A percentile compares a stretch with the other conserved stretches of the same genome.
Evolutionary conservation across 2,888 invertebrate species (phyloP).

Genomic region (Neoscelio sp.): DNA sequence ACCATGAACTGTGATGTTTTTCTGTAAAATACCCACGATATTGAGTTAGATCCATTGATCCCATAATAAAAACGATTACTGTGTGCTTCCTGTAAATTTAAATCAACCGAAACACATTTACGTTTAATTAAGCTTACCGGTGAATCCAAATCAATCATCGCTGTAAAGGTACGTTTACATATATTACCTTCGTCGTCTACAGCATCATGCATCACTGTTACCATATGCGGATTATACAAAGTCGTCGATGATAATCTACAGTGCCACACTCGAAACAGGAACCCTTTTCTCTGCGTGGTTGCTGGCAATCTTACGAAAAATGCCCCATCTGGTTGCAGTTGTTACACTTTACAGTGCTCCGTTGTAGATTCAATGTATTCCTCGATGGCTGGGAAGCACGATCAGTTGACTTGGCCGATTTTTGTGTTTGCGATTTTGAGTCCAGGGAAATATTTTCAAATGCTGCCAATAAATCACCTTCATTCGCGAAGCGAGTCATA

Average conservation of each 20-base stretch:
- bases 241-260: neutral
- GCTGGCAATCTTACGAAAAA: neutral
- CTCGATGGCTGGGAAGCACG: neutral
- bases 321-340: constrained; percentile 39
- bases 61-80: constrained; percentile 12
- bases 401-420: neutral
- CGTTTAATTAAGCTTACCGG: constrained; percentile 36
- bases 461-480: constrained; percentile 2
- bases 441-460: constrained; percentile 15
- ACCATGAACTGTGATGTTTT: neutral
- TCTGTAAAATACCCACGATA: constrained; percentile 15
- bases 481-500: constrained; percentile 32
- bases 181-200: constrained; percentile 10
- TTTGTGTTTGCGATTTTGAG: neutral
- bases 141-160: constrained; percentile 29
- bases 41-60: constrained; percentile 13
- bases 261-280: constrained; percentile 30
- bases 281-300: constrained; percentile 13
- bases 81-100: neutral
- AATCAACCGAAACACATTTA: constrained; percentile 20
- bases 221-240: constrained; percentile 3
- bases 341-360: neutral
- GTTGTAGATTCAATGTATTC: neutral
- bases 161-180: constrained; percentile 7
- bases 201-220: constrained; percentile 5